Evolutionary conservation across 2,113 vertebrate genomes (phyloP), one percentile per base, ranked within the genome.

Genomic region (Recurvirostra avosetta): DNA sequence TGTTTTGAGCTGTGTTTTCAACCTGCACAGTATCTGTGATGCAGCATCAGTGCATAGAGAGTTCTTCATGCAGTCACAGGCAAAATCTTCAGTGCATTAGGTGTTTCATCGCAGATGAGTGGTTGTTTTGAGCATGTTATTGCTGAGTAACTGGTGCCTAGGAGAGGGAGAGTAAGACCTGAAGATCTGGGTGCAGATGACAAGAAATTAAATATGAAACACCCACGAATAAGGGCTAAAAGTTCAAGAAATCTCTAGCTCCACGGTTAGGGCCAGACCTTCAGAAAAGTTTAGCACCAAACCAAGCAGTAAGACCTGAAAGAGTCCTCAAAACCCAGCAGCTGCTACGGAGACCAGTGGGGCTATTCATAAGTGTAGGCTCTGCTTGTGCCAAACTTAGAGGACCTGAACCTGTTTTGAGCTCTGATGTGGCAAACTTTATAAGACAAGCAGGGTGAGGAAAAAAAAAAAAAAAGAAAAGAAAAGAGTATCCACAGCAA

Each of bases 401-500:
- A 87, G 53, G 34, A 89, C 53, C 23, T 70, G 52, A 70, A 81
- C 76, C 32, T 86, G 77, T 63, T 84, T 40, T 84, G 77, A 92
- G 61, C 16, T 85, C 26, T 55, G 43, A 75, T 58, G 52, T 13
- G 40, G 58, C 53, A 79, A 92, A 82, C 71, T 65, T 82, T 34
- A 72, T 9, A 68, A 90, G n/a, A 74, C 86, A 86, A 86, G 20
- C 3, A 3, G 58, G 30, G 52, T 30, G 34, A 78, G 29, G 56
- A 11, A 9, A 49, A 45, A 34, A n/a, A 45, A 34, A n/a, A 12
- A 11, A 53, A 45, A 38, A n/a, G 29, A 68, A 82, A 56, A 85
- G 23, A n/a, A 63, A n/a, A 78, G 11, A 87, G 52, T 67, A 91
- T 61, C 68, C 84, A 87, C 53, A 97, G 94, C 70, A 96, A 91